Conservation (phyloP, 2,888 invertebrate genomes). For the Ryuthela nishihirai region DNA sequence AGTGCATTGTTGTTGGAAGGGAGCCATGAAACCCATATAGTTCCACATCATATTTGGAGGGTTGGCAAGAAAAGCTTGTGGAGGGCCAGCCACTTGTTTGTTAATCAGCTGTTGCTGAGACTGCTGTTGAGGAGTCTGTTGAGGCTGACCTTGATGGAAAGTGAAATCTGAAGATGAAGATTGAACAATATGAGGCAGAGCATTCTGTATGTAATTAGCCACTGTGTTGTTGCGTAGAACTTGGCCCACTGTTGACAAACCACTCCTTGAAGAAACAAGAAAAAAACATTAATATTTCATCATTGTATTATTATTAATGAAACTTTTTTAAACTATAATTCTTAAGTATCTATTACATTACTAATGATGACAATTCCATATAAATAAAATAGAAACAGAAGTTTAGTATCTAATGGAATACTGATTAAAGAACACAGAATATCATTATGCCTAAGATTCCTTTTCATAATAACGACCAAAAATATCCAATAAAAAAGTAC, state of each 20-base stretch:
- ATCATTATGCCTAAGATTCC: too few species aligned
- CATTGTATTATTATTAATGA: background rate
- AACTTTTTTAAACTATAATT: too few species aligned
- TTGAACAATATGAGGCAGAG: constrained; percentile 13
- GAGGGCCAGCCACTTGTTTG: constrained; percentile 1
- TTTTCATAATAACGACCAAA: too few species aligned
- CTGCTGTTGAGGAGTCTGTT: constrained; percentile 4
- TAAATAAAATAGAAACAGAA: too few species aligned
- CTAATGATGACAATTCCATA: too few species aligned
- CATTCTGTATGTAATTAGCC: constrained; percentile 12
- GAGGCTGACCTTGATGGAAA: constrained; percentile 15
- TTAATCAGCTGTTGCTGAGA: constrained; percentile 6
- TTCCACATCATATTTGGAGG: constrained; percentile 29
- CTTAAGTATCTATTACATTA: too few species aligned
- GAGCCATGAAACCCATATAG: constrained; percentile 29
- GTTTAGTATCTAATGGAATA: too few species aligned
- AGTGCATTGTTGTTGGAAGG: constrained; percentile 9
- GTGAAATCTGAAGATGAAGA: constrained; percentile 14
- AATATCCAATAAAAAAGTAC: too few species aligned
- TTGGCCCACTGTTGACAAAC: constrained; percentile 8
- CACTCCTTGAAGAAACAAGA: constrained; percentile 11
- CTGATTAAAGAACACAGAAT: too few species aligned
- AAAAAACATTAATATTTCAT: background rate
- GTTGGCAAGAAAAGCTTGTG: constrained; percentile 10
- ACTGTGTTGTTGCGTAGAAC: constrained; percentile 12